Evolutionary conservation across 2,113 vertebrate genomes (phyloP), one percentile per base, ranked within the genome.

Genomic region (Pelecanoides urinatrix): DNA sequence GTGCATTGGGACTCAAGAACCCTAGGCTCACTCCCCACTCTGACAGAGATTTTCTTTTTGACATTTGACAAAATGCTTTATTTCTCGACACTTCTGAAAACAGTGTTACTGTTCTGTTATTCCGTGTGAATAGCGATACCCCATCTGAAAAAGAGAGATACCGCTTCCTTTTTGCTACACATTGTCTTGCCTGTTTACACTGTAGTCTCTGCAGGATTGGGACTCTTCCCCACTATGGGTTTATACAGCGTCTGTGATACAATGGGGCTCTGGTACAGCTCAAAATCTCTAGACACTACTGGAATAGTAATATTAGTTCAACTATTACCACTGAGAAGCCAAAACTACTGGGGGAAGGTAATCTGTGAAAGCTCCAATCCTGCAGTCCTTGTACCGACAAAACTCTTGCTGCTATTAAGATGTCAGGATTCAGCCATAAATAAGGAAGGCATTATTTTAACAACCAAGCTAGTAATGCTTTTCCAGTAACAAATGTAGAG

Each of bases 71-170:
- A 92, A 94, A 65, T 12, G 50, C n/a, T 94, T 72, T 71, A 44
- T 92, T 92, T 55, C 83, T 80, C 42, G 23, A n/a, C 47, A 20
- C n/a, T 91, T 91, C 65, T 55, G 65, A 71, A 88, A 83, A 32
- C 7, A 90, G n/a, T 0, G 0, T 47, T 52, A 27, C 55, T 55
- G 25, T 47, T 85, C 81, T 49, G 20, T 88, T 76, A 68, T 44
- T 56, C 53, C 23, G 0, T 0, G 1, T 47, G 73, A 88, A 82
- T 25, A 75, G 44, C 4, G 44, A 86, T 67, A 61, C 10, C 18
- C 30, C 42, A 49, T 56, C 58, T 95, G 81, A 95, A 86, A 74
- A 22, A 49, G 11, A 56, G 10, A 92, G 65, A 86, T 74, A 84
- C 9, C 3, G 26, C 66, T 88, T 84, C n/a, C 18, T 65, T 85